Evolutionary conservation across 2,888 invertebrate genomes (phyloP).

Genomic region (Branchellion lobata): DNA sequence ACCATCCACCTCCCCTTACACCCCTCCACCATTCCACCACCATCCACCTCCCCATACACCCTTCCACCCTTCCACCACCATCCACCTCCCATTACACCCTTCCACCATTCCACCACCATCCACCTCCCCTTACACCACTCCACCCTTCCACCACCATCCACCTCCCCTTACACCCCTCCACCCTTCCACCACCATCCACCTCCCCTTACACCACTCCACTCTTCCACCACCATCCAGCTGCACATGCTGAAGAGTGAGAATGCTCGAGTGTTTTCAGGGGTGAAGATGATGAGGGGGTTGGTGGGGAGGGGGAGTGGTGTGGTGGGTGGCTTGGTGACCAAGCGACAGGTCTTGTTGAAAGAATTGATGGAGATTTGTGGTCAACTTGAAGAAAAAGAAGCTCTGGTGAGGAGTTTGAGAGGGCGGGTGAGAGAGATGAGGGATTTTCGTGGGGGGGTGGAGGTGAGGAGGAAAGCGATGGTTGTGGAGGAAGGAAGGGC

Average conservation of each 20-base stretch:
- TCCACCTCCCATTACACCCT: no score
- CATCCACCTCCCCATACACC: no score
- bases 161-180: no score
- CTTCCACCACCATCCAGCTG: not conserved
- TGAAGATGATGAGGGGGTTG: not conserved
- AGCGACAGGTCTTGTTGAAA: not conserved
- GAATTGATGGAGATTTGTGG: not conserved
- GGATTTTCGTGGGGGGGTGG: not conserved
- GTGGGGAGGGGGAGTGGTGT: not conserved
- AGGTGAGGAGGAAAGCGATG: not conserved
- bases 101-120: no score
- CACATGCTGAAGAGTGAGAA: constrained; percentile 12
- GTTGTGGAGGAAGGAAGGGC: not conserved
- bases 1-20: no score
- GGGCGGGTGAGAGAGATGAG: not conserved
- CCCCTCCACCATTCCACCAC: no score
- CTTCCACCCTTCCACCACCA: no score
- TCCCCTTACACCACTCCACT: no score
- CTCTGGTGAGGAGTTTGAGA: not conserved
- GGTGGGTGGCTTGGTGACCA: not conserved
- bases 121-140: no score
- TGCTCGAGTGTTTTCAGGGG: not conserved
- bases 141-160: no score
- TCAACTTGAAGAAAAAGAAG: not conserved
- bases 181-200: no score